These are phyloP conservation scores for Habrosyne pyritoides DNA, from an alignment of 2,888 invertebrate genomes.

Conservation along the genomic window DNA sequence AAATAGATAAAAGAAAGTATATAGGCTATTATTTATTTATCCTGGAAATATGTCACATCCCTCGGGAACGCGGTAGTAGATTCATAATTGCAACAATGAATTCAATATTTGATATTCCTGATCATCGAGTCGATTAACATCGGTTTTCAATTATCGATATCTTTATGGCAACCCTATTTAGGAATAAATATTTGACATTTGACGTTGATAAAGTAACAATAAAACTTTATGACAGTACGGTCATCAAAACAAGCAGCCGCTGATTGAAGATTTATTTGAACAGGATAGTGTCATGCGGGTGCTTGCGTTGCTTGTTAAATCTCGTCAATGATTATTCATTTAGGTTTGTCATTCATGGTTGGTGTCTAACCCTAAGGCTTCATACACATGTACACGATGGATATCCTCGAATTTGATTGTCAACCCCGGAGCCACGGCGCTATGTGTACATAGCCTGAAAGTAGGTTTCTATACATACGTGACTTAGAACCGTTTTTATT, in stretches of 20 bases:
- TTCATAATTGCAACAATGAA: too few species aligned
- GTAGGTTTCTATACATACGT: too few species aligned
- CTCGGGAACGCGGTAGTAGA: too few species aligned
- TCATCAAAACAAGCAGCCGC: constrained; percentile 15
- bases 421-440: too few species aligned
- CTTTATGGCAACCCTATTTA: background rate
- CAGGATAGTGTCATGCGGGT: constrained; percentile 8
- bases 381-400: too few species aligned
- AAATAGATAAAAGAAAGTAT: too few species aligned
- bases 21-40: too few species aligned
- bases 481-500: too few species aligned
- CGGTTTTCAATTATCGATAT: background rate
- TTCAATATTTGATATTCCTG: background rate
- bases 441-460: too few species aligned
- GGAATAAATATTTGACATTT: constrained; percentile 14
- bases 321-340: constrained; percentile 2
- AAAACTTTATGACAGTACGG: constrained; percentile 41
- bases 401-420: too few species aligned
- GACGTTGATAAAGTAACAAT: constrained; percentile 39
- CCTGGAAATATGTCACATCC: too few species aligned
- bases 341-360: background rate
- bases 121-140: background rate
- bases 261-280: constrained; percentile 28
- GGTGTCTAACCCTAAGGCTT: background rate
- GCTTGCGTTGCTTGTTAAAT: background rate